These are phyloP conservation scores for Monochamus alternatus DNA, from an alignment of 2,888 invertebrate genomes.

Conservation along the genomic window DNA sequence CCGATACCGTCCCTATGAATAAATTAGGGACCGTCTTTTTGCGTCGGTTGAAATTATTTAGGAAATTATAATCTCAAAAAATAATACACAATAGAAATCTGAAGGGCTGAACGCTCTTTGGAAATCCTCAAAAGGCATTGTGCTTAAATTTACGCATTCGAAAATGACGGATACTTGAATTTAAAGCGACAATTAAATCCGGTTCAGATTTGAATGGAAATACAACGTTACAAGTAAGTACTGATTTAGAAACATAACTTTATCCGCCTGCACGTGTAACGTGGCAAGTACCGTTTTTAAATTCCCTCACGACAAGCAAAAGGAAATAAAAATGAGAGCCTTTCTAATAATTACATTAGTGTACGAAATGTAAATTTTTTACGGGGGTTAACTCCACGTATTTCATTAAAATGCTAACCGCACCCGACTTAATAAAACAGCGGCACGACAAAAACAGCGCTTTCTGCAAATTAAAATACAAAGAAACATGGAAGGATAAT, in stretches of 20 bases:
- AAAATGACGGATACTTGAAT: neutral
- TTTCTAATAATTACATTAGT: conserved; percentile 10
- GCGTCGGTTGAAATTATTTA: conserved; percentile 3
- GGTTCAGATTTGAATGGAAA: too few species aligned
- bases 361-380: conserved; percentile 19
- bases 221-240: too few species aligned
- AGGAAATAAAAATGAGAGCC: neutral
- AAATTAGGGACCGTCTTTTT: conserved; percentile 10
- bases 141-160: neutral
- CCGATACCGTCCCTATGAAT: neutral
- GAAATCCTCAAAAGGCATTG: neutral
- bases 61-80: neutral
- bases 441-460: conserved; percentile 22
- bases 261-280: too few species aligned
- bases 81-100: neutral
- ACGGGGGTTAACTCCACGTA: conserved; percentile 6
- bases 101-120: neutral
- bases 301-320: neutral
- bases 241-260: neutral
- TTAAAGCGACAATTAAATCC: neutral
- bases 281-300: neutral
- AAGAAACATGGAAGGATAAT: conserved; percentile 40
- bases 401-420: conserved; percentile 18
- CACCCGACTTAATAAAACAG: conserved; percentile 31
- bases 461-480: conserved; percentile 36